Conservation (phyloP, 2,797 vertebrate species). For the Craterocephalus amniculus region DNA sequence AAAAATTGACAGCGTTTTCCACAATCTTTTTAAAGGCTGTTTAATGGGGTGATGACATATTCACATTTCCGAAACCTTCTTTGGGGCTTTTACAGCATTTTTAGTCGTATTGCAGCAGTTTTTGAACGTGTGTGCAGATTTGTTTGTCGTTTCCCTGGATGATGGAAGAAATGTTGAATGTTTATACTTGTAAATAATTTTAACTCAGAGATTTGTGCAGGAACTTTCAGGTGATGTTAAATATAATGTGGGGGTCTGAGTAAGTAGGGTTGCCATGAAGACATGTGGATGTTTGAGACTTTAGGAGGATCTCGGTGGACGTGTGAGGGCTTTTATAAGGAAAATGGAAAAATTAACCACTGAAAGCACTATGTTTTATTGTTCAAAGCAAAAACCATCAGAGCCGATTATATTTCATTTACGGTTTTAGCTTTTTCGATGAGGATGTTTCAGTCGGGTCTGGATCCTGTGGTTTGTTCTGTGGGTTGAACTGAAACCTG, state of each 20-base stretch:
- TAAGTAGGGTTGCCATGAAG: constrained; percentile 6
- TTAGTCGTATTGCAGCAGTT: background rate
- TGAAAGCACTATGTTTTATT: background rate
- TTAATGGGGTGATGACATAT: too few relatives aligned
- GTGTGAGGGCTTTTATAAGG: background rate
- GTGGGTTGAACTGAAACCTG: constrained; percentile 26
- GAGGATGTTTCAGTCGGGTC: background rate
- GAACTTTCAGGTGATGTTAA: too few relatives aligned
- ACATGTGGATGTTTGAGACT: background rate
- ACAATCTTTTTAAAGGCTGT: too few relatives aligned
- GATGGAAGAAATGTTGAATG: background rate
- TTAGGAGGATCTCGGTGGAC: too few relatives aligned
- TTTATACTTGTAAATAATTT: constrained; percentile 26
- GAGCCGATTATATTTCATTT: background rate
- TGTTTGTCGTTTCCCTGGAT: background rate
- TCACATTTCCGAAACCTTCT: background rate
- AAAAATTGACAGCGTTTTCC: too few relatives aligned
- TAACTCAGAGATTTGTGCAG: too few relatives aligned
- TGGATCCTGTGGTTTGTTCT: too few relatives aligned
- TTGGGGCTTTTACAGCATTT: background rate
- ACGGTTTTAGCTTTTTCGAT: constrained; percentile 33
- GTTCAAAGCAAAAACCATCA: background rate
- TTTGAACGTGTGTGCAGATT: constrained; percentile 13
- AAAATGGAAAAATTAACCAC: constrained; percentile 1
- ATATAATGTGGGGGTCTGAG: background rate